These are phyloP conservation scores for Exephanes ischioxanthus DNA, from an alignment of 2,888 invertebrate genomes.

Conservation along the genomic window DNA sequence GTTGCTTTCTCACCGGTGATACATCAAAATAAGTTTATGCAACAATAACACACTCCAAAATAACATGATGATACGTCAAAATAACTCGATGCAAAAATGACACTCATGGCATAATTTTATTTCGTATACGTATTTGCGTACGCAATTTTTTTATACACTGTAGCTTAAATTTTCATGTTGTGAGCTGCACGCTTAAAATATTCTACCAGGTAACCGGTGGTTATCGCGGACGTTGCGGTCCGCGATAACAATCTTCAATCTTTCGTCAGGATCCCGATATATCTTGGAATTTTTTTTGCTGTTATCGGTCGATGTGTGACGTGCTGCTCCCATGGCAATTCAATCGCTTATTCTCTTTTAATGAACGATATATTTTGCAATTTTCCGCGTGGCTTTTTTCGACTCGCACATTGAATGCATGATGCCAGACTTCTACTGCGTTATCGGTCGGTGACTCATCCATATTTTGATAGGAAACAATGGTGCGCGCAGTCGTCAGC, in stretches of 20 bases:
- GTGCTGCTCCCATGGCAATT: too few relatives aligned
- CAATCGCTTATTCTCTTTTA: constrained; percentile 38
- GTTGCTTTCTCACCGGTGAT: too few relatives aligned
- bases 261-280: constrained; percentile 28
- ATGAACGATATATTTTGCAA: constrained; percentile 43
- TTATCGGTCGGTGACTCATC: constrained; percentile 47
- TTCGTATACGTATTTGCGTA: too few relatives aligned
- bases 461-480: constrained; percentile 26
- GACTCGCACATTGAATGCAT: neutral
- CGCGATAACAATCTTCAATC: constrained; percentile 27
- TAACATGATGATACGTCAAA: too few relatives aligned
- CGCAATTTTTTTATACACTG: neutral
- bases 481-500: neutral
- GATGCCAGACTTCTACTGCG: neutral
- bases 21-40: too few relatives aligned
- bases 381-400: constrained; percentile 26
- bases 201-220: neutral
- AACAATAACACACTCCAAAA: too few relatives aligned
- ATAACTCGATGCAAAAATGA: too few relatives aligned
- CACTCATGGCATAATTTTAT: too few relatives aligned
- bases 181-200: neutral
- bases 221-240: constrained; percentile 4
- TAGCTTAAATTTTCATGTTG: neutral
- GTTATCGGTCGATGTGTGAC: constrained; percentile 27
- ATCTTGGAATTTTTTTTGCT: constrained; percentile 18